Conservation (phyloP, 1,140 invertebrate genomes). For the Melanaphis sacchari region DNA sequence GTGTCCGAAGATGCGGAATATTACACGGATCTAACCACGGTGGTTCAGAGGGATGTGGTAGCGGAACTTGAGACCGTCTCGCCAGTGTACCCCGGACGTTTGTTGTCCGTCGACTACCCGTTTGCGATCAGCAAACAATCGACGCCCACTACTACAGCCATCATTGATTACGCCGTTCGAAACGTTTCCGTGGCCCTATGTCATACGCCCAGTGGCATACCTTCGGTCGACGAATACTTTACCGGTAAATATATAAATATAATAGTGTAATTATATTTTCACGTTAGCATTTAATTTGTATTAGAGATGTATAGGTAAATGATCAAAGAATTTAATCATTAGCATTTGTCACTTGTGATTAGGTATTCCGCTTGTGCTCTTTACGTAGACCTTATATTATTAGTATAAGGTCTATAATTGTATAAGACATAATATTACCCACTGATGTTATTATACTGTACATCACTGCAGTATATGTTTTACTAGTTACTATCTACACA, state of each 20-base stretch:
- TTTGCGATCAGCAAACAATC: not conserved
- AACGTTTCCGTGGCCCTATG: constrained; percentile 26
- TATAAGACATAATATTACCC: too few relatives aligned
- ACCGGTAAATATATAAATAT: constrained; percentile 57
- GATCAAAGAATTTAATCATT: not conserved
- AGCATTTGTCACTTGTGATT: too few relatives aligned
- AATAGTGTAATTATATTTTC: not conserved
- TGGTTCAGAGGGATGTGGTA: too few relatives aligned
- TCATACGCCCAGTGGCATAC: constrained; percentile 39
- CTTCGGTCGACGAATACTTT: constrained; percentile 59
- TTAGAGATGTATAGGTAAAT: not conserved
- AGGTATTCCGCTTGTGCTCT: too few relatives aligned
- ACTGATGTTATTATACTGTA: too few relatives aligned
- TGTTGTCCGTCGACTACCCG: constrained; percentile 7
- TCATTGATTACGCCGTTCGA: constrained; percentile 29
- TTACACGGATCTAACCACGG: not conserved
- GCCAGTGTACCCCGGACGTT: not conserved
- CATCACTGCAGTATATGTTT: too few relatives aligned
- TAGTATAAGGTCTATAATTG: too few relatives aligned
- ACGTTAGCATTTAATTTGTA: not conserved
- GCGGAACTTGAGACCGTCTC: not conserved
- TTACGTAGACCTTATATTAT: too few relatives aligned
- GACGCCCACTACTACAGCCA: not conserved
- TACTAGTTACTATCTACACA: too few relatives aligned
- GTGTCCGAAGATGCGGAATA: not conserved